A percentile compares a stretch with the other conserved stretches of the same genome.
Conservation (phyloP, 2,113 vertebrate species). For the Eptesicus fuscus region DNA sequence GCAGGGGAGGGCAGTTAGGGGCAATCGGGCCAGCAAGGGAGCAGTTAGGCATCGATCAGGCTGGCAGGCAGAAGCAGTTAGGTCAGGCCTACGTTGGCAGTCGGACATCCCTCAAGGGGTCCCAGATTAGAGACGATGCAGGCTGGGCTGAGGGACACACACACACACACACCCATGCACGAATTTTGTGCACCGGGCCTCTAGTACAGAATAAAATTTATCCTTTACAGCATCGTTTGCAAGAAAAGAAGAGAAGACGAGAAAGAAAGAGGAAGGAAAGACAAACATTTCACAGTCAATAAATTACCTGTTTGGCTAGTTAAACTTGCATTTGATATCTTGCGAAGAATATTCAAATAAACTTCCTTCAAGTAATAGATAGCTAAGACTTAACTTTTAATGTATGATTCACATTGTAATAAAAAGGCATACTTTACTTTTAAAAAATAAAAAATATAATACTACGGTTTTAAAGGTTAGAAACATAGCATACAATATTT, state of each 20-base stretch:
- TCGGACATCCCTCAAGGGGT: no score
- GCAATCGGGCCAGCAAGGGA: no score
- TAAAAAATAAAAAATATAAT: neutral
- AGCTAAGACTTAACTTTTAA: neutral
- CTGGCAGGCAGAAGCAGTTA: no score
- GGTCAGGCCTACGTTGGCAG: no score
- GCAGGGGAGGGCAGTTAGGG: no score
- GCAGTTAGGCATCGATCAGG: no score
- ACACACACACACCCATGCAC: no score
- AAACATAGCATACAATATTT: neutral
- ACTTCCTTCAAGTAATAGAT: neutral
- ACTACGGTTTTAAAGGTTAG: neutral
- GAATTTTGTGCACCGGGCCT: no score
- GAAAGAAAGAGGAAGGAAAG: neutral
- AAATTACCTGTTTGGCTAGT: neutral
- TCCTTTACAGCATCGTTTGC: neutral
- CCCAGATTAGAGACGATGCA: no score
- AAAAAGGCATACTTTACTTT: neutral
- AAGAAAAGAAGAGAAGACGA: neutral
- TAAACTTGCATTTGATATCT: neutral
- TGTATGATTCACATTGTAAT: neutral
- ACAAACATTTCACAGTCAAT: neutral
- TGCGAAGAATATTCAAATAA: neutral
- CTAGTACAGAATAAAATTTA: neutral
- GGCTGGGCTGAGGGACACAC: no score